Percentiles rank a stretch among this genome's conserved stretches.
These are phyloP conservation scores for Drosophila pandora DNA, from an alignment of 1,140 invertebrate genomes.

Conservation along the genomic window DNA sequence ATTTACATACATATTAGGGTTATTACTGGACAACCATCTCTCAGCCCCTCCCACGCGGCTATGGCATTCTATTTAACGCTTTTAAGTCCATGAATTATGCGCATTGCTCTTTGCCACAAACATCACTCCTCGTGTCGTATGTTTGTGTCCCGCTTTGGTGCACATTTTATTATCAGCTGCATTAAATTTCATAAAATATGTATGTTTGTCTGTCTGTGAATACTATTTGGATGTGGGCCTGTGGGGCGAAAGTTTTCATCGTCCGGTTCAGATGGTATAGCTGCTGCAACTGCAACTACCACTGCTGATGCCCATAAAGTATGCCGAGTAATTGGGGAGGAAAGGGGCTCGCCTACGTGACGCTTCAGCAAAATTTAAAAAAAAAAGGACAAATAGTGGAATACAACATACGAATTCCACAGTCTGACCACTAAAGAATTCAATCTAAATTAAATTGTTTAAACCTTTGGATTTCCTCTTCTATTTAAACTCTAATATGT, in stretches of 20 bases:
- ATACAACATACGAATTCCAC: slow-evolving; percentile 15
- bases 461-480: background rate
- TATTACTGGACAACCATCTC: slow-evolving; percentile 49
- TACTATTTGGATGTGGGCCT: background rate
- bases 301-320: slow-evolving; percentile 44
- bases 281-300: slow-evolving; percentile 20
- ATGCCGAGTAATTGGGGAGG: slow-evolving; percentile 36
- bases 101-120: slow-evolving; percentile 61
- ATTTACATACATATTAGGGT: slow-evolving; percentile 64
- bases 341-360: slow-evolving; percentile 27
- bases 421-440: slow-evolving; percentile 46
- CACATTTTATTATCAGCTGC: slow-evolving; percentile 74
- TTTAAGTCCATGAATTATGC: slow-evolving; percentile 73
- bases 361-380: background rate
- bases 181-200: slow-evolving; percentile 77
- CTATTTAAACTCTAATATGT: too few relatives aligned
- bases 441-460: slow-evolving; percentile 7
- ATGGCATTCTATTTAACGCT: slow-evolving; percentile 62
- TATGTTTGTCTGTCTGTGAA: slow-evolving; percentile 6
- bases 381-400: slow-evolving; percentile 19
- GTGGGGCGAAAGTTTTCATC: slow-evolving; percentile 50
- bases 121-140: slow-evolving; percentile 37
- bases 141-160: slow-evolving; percentile 18
- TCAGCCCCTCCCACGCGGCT: slow-evolving; percentile 8
- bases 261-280: slow-evolving; percentile 8